Evolutionary conservation across 2,797 vertebrate species (phyloP), one percentile per base, ranked within the genome.

Genomic region (Pseudochromis fuscus): DNA sequence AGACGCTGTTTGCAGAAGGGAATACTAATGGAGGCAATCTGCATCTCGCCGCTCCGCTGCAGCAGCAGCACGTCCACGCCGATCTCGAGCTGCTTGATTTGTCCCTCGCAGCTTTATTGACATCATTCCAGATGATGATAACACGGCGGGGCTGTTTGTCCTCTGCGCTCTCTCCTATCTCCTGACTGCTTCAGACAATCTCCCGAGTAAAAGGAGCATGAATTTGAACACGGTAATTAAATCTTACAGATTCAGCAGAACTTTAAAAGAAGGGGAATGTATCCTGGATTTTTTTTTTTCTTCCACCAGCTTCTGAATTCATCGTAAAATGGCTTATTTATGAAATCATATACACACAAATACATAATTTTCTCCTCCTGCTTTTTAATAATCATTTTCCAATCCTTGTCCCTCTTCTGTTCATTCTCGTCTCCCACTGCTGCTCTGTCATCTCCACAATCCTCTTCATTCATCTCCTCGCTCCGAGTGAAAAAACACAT

Each of bases 101-200:
- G 71, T 65, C 57, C 51, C 72, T 66, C 5, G 3, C 63, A 70
- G 75, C 72, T 77, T 72, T 64, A 59, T 68, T 72, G 50, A 60
- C 58, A 49, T 72, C 50, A 55, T 67, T 67, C 31, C 49, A 51
- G 42, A 35, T 2, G 31, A 42, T 11, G 49, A 28, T 21, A 30
- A 50, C 31, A 3, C 25, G 18, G 0, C 35, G 19, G 58, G 57
- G 49, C 44, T 61, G 38, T 64, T 72, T 58, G 44, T 59, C 37
- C 50, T 18, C 64, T 49, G 37, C 23, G 6, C 9, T n/a, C 7
- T 67, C 18, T 40, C 33, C 10, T 18, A 55, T n/a, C n/a, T n/a
- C n/a, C 16, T 28, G 0, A 9, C 6, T 2, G n/a, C 40, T 35
- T 33, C 30, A 46, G 23, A 18, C 49, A 33, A 13, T 44, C 8